Evolutionary conservation across 2,113 vertebrate genomes (phyloP).

Genomic region (Anoplopoma fimbria): DNA sequence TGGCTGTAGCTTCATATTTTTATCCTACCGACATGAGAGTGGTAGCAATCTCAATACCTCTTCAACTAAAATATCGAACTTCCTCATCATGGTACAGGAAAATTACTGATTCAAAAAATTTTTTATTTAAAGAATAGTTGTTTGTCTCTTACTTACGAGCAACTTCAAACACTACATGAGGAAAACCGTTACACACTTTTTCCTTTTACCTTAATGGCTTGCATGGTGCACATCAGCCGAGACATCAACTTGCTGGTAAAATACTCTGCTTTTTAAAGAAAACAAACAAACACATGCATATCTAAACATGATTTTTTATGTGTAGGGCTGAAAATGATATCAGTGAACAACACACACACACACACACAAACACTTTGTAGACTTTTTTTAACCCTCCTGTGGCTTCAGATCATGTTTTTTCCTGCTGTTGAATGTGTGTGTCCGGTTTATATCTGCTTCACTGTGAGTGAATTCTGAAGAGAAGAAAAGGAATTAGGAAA

Average conservation of each 20-base stretch:
- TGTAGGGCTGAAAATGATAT: constrained; percentile 27
- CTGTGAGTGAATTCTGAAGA: constrained; percentile 57
- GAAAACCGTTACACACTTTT: constrained; percentile 21
- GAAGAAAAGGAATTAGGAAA: constrained; percentile 75
- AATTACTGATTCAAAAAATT: not conserved
- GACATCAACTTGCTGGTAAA: constrained; percentile 26
- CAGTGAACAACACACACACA: constrained; percentile 22
- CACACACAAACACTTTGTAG: constrained; percentile 22
- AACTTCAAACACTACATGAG: constrained; percentile 64
- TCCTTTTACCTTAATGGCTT: constrained; percentile 26
- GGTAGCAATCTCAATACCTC: not conserved
- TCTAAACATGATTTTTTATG: constrained; percentile 32
- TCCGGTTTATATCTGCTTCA: constrained; percentile 70
- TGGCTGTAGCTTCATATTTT: not conserved
- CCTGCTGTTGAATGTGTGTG: constrained; percentile 71
- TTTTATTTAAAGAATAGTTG: constrained; percentile 9
- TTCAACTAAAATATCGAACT: not conserved
- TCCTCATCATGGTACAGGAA: constrained; percentile 7
- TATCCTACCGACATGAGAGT: not conserved
- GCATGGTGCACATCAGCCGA: constrained; percentile 28
- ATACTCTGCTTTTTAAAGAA: constrained; percentile 33
- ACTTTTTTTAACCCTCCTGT: constrained; percentile 55
- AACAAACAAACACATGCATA: constrained; percentile 15
- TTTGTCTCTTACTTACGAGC: constrained; percentile 32
- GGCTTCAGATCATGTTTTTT: constrained; percentile 62